Base-by-base conservation (phyloP, 2,113 vertebrate genomes). In the Triplophysa siluroides region DNA sequence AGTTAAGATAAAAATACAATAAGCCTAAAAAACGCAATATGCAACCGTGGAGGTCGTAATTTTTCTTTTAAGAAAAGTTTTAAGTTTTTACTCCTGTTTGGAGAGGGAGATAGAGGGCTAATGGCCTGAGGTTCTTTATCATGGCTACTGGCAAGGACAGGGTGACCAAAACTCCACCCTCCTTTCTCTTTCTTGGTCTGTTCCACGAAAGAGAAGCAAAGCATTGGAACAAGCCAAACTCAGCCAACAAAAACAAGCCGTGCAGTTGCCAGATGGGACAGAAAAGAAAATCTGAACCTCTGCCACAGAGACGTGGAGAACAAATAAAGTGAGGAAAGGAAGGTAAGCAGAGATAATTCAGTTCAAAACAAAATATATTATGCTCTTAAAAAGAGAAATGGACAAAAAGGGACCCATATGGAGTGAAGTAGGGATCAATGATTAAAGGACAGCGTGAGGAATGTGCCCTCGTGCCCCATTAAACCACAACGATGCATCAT, bases 181-280 rank as follows among this genome's bases (percentile, higher is more conserved):
- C 81, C 83, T 78, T 73, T 85, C 87, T 85, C 78, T 82, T 85
- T 76, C 26, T 54, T 19, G 0, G 26, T 33, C 80, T 88, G 86
- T 84, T 91, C 84, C 86, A 88, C 89, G 84, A 88, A 88, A 88
- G 89, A 72, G 60, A 83, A 85, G 85, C 80, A 60, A 61, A 78
- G 76, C 45, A 67, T 80, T 90, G 87, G 86, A 88, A 90, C 89
- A 89, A 85, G 82, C 81, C 81, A 78, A 83, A 85, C 79, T 86
- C 81, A 86, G 89, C 90, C 88, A 91, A 92, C 80, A 76, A 86
- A 92, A 91, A 92, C 88, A 92, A 87, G 85, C 87, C 87, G 87
- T 86, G 88, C 88, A 84, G 85, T 89, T 92, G 91, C 88, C 90
- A 92, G 90, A 94, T 92, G 90, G 91, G 86, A 82, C 82, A 86